Evolutionary conservation across 2,113 vertebrate species (phyloP).

Genomic region (Oryzias curvinotus): DNA sequence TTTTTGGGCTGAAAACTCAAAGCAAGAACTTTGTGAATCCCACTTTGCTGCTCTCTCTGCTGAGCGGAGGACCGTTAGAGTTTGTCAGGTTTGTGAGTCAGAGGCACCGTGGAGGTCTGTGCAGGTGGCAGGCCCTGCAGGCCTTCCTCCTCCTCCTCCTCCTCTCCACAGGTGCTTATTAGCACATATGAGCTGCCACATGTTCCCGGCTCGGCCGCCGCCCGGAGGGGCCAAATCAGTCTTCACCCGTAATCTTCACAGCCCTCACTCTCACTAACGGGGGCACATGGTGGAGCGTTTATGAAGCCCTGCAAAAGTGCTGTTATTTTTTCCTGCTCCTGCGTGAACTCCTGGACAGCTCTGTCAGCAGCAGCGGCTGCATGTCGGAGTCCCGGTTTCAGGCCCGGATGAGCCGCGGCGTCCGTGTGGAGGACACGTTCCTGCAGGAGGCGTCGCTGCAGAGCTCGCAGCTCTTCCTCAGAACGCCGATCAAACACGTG

Average conservation of each 20-base stretch:
- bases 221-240: slow-evolving; percentile 77
- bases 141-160: slow-evolving; percentile 51
- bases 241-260: slow-evolving; percentile 76
- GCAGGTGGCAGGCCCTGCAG: slow-evolving; percentile 76
- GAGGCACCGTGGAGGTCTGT: slow-evolving; percentile 72
- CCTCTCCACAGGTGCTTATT: slow-evolving; percentile 82
- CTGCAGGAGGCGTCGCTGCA: slow-evolving; percentile 49
- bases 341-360: slow-evolving; percentile 56
- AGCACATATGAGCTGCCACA: slow-evolving; percentile 83
- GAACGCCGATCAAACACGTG: slow-evolving; percentile 60
- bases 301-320: slow-evolving; percentile 51
- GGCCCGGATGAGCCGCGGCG: slow-evolving; percentile 49
- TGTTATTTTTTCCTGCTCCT: slow-evolving; percentile 28
- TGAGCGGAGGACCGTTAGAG: slow-evolving; percentile 22
- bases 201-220: slow-evolving; percentile 70
- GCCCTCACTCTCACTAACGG: slow-evolving; percentile 59
- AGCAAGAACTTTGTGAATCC: slow-evolving; percentile 3
- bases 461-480: slow-evolving; percentile 43
- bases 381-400: slow-evolving; percentile 55
- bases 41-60: slow-evolving; percentile 12
- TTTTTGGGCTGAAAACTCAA: slow-evolving; percentile 3
- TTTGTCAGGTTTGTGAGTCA: slow-evolving; percentile 53
- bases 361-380: slow-evolving; percentile 44
- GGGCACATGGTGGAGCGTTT: slow-evolving; percentile 62
- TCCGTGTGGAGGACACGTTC: slow-evolving; percentile 25